Conservation (phyloP, 2,888 invertebrate species). For the Quadroppia sp. region DNA sequence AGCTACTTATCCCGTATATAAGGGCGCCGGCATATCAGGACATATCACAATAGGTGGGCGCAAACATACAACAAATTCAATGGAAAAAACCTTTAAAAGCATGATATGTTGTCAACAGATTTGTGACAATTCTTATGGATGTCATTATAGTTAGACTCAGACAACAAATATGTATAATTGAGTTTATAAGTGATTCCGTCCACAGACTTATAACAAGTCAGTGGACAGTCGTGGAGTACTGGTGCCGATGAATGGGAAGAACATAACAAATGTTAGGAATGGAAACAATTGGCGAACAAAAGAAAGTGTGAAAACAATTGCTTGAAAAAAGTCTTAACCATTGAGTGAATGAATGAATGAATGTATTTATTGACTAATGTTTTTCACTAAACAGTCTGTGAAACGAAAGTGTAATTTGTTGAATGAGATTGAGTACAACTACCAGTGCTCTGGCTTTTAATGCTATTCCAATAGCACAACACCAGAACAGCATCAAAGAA, state of each 20-base stretch:
- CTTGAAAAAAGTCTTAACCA: slow-evolving; percentile 7
- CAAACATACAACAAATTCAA: background rate
- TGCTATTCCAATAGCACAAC: background rate
- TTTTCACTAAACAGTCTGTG: background rate
- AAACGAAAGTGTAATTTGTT: slow-evolving; percentile 2
- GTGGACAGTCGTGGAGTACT: no score
- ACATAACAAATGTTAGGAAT: no score
- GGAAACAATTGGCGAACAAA: background rate
- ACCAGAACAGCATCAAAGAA: no score
- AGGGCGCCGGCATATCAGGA: background rate
- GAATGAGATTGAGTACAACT: slow-evolving; percentile 11
- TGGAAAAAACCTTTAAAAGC: background rate
- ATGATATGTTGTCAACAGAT: background rate
- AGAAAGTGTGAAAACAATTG: slow-evolving; percentile 8
- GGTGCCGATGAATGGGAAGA: no score
- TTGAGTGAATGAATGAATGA: no score
- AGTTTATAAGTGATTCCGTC: background rate
- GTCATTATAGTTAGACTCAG: background rate
- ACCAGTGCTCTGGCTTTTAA: background rate
- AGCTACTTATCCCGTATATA: slow-evolving; percentile 10
- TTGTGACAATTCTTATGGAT: background rate
- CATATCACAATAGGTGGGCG: slow-evolving; percentile 8
- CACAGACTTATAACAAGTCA: background rate
- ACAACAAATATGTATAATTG: no score
- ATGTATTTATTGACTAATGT: slow-evolving; percentile 19